Conservation (phyloP, 2,113 vertebrate species). For the Clinocottus analis region DNA sequence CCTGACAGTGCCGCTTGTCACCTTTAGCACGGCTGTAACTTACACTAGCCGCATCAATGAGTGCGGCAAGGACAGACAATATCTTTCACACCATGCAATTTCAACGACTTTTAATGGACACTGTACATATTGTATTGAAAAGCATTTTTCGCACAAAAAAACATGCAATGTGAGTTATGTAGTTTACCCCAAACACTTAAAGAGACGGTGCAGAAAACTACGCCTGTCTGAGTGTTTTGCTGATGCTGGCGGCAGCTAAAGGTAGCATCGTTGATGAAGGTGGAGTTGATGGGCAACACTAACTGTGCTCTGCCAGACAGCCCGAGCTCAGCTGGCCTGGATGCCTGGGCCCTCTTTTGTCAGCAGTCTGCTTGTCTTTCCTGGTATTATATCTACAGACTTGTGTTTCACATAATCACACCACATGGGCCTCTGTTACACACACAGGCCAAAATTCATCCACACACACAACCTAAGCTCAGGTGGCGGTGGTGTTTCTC, state of each 20-base stretch:
- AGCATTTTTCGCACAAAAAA: conserved; percentile 13
- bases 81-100: conserved; percentile 66
- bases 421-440: conserved; percentile 28
- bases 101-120: conserved; percentile 44
- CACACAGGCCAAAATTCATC: conserved; percentile 3
- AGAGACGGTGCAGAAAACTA: not conserved
- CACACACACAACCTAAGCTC: conserved; percentile 41
- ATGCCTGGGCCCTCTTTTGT: conserved; percentile 48
- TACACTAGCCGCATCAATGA: conserved; percentile 70
- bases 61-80: conserved; percentile 57
- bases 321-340: conserved; percentile 21
- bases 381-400: conserved; percentile 59
- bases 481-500: conserved; percentile 35
- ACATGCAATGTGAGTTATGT: conserved; percentile 27
- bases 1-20: conserved; percentile 67
- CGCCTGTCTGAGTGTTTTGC: conserved; percentile 9
- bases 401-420: conserved; percentile 69
- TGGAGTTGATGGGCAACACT: conserved; percentile 26
- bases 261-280: conserved; percentile 36
- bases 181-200: conserved; percentile 1
- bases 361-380: conserved; percentile 55
- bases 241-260: conserved; percentile 36
- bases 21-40: conserved; percentile 67
- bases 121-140: conserved; percentile 24
- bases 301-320: conserved; percentile 32